Evolutionary conservation across 2,797 vertebrate genomes (phyloP), one percentile per base, ranked within the genome.

Genomic region (Neosilurus mollespiculum): DNA sequence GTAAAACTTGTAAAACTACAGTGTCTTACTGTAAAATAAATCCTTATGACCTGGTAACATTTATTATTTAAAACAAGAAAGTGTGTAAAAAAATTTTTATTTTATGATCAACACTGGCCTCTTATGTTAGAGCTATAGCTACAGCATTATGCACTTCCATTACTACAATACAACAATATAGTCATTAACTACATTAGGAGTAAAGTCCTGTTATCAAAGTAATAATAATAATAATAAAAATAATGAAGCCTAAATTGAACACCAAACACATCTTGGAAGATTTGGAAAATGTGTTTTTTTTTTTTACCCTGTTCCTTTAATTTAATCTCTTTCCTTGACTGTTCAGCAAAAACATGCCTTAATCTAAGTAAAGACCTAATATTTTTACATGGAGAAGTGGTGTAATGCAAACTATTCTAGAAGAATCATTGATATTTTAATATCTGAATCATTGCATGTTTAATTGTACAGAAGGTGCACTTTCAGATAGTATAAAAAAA

Each of bases 61-160:
- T 22, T 9, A 43, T 61, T 61, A 61, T 77, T 77, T n/a, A 77
- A 20, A 75, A 75, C 9, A 30, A 8, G 43, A 54, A 1, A 76
- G 34, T 59, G 73, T n/a, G 18, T 76, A 4, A 62, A 62, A 24
- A 62, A 16, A 59, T 26, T 14, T 30, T 22, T 58, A 58, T 20
- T 75, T 75, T 75, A 75, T 58, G 53, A 58, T 54, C 26, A 75
- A 53, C 69, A 12, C 1, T 30, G 71, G 71, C 53, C 71, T 56
- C 53, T 59, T 59, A 59, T 18, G 14, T 20, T 34, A 58, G 54
- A 54, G 58, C 54, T 1, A 37, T 24, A 76, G 24, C 30, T 59
- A 61, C 10, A 59, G 56, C 20, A 1, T 18, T 61, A 10, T 26
- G 73, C 15, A 26, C 24, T 30, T 73, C 24, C 14, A 26, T 26